Percentiles rank a stretch among this genome's conserved stretches.
phyloP scores from a whole-genome alignment of 2,888 invertebrate genomes.

The Agriopis leucophaearia region DNA sequence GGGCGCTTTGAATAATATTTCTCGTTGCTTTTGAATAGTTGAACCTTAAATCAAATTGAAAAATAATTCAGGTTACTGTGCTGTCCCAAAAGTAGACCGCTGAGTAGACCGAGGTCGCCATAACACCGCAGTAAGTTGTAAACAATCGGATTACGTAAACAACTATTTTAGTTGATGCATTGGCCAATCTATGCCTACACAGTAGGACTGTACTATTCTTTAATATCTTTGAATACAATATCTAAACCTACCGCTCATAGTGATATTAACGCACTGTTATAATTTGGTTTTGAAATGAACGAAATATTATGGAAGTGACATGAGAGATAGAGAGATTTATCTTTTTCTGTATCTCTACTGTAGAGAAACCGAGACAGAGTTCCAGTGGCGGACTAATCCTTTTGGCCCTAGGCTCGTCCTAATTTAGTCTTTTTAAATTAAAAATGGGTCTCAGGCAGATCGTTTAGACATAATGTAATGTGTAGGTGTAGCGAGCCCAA shows the following conservation, averaged over 20 bases:
- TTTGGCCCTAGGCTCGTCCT: no score
- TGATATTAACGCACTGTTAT: no score
- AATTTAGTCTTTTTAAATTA: no score
- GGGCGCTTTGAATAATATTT: no score
- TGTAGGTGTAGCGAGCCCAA: no score
- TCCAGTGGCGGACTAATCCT: no score
- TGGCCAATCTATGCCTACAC: slow-evolving; percentile 3
- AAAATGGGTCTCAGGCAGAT: no score
- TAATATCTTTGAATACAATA: neutral
- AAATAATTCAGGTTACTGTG: neutral
- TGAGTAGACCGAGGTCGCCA: slow-evolving; percentile 18
- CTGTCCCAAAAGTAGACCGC: slow-evolving; percentile 17
- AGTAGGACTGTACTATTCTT: neutral
- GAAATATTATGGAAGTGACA: neutral
- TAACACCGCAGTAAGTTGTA: slow-evolving; percentile 24
- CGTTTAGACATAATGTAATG: no score
- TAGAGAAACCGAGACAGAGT: neutral
- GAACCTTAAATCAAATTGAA: neutral
- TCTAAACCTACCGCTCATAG: neutral
- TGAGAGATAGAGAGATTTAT: neutral
- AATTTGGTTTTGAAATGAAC: no score
- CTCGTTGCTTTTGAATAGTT: neutral
- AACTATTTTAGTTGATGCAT: slow-evolving; percentile 20
- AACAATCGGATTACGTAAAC: slow-evolving; percentile 33
- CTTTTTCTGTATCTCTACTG: neutral